These are phyloP conservation scores for Pogonocherus hispidulus DNA, from an alignment of 2,888 invertebrate species.

Conservation along the genomic window DNA sequence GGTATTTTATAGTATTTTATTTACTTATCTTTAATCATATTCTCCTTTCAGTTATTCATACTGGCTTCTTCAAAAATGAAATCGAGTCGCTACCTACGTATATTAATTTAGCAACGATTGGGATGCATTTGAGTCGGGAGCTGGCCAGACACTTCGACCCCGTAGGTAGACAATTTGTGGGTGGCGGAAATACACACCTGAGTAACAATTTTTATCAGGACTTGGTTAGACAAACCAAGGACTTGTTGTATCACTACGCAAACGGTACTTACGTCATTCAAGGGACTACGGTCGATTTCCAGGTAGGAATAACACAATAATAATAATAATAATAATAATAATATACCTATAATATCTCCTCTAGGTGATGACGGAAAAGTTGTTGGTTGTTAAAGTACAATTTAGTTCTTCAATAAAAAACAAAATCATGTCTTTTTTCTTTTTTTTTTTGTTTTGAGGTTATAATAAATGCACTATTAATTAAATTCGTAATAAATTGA, in stretches of 20 bases:
- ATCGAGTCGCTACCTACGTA: conserved; percentile 27
- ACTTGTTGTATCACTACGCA: conserved; percentile 26
- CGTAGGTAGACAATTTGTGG: conserved; percentile 28
- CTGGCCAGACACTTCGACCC: conserved; percentile 37
- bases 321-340: no score
- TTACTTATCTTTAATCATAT: no score
- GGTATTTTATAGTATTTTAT: no score
- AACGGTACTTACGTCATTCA: conserved; percentile 24
- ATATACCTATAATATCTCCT: no score
- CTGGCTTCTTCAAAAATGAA: conserved; percentile 22
- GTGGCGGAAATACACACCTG: background rate
- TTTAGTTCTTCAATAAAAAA: no score
- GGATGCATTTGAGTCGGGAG: conserved; percentile 33
- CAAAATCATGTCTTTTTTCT: no score
- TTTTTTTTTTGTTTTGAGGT: no score
- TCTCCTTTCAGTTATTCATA: conserved; percentile 36
- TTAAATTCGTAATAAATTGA: no score
- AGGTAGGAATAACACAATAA: no score
- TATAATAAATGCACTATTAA: no score
- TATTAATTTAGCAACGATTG: conserved; percentile 34
- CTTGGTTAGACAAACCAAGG: conserved; percentile 15
- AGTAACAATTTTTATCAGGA: conserved; percentile 28
- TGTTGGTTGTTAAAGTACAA: no score
- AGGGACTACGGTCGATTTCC: conserved; percentile 21
- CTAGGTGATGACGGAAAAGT: no score